Evolutionary conservation across 2,888 invertebrate species (phyloP).

Genomic region (Microctonus hyperodae): DNA sequence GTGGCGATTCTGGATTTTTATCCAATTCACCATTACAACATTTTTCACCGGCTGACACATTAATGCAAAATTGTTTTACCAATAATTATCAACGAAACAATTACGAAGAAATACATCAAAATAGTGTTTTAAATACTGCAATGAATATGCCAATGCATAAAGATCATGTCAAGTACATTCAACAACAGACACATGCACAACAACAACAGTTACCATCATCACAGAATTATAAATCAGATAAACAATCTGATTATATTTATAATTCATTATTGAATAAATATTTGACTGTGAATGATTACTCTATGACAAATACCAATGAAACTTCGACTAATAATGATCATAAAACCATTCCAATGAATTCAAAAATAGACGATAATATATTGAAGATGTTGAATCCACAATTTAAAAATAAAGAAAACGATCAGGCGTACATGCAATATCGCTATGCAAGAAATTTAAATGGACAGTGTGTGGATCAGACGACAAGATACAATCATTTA

Average conservation of each 20-base stretch:
- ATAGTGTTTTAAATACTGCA: conserved; percentile 45
- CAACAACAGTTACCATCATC: conserved; percentile 43
- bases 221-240: conserved; percentile 50
- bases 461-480: conserved; percentile 43
- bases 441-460: conserved; percentile 37
- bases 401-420: conserved; percentile 41
- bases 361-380: conserved; percentile 52
- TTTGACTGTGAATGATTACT: conserved; percentile 47
- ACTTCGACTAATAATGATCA: conserved; percentile 42
- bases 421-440: conserved; percentile 36
- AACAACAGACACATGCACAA: conserved; percentile 40
- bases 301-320: conserved; percentile 42
- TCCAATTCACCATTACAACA: conserved; percentile 58
- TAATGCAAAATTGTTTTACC: conserved; percentile 51
- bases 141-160: conserved; percentile 44
- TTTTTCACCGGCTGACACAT: conserved; percentile 55
- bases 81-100: conserved; percentile 50
- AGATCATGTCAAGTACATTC: conserved; percentile 45
- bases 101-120: conserved; percentile 52
- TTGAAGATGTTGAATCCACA: conserved; percentile 53
- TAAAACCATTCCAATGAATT: conserved; percentile 42
- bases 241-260: conserved; percentile 52
- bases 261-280: conserved; percentile 51
- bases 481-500: conserved; percentile 53
- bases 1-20: conserved; percentile 55